Percentiles rank a stretch among this genome's conserved stretches.
phyloP scores from a whole-genome alignment of 2,113 vertebrate genomes.

The Ophiodon elongatus region DNA sequence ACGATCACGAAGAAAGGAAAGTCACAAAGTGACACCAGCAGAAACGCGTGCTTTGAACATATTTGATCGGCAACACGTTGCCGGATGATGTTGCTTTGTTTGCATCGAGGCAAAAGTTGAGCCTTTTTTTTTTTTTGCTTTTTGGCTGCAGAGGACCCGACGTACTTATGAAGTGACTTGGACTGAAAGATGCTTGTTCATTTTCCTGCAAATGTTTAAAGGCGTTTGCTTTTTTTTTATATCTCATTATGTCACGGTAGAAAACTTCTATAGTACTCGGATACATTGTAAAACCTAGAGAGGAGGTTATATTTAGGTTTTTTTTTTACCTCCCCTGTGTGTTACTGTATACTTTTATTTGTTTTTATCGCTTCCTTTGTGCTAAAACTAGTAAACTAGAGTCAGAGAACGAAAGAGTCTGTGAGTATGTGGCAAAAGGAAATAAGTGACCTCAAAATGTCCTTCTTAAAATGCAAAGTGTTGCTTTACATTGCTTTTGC shows the following conservation, averaged over 20 bases:
- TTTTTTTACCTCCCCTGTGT: background rate
- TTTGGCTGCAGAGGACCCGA: background rate
- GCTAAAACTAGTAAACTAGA: background rate
- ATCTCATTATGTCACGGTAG: background rate
- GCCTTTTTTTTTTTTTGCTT: background rate
- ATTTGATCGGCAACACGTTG: background rate
- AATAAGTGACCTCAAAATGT: background rate
- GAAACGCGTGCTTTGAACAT: background rate
- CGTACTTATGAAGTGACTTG: background rate
- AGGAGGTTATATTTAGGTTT: background rate
- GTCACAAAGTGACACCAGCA: background rate
- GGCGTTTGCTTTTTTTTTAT: background rate
- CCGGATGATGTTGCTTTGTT: background rate
- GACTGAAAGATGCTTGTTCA: background rate
- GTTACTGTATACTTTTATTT: background rate
- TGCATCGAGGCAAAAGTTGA: background rate
- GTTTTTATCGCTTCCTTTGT: background rate
- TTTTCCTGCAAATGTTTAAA: background rate
- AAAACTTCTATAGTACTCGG: background rate
- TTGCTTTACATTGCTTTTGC: background rate
- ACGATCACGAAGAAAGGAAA: background rate
- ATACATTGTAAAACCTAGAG: background rate
- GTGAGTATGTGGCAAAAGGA: background rate
- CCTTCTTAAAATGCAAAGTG: background rate
- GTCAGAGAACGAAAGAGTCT: background rate